Evolutionary conservation across 2,113 vertebrate species (phyloP).

Genomic region (Hoplias malabaricus): DNA sequence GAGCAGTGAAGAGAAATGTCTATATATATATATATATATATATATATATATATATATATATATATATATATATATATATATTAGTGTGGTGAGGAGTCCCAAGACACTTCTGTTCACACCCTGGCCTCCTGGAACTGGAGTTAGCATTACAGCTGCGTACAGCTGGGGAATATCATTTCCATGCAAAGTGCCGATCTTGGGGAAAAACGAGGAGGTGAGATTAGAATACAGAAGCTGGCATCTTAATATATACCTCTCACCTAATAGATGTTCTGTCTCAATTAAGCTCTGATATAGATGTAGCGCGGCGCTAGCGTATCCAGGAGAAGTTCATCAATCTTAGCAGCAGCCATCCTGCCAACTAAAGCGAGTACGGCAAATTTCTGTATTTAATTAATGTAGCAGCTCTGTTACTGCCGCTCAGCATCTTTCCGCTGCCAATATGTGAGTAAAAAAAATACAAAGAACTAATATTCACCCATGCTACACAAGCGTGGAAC

Average conservation of each 20-base stretch:
- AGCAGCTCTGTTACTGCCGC: slow-evolving; percentile 70
- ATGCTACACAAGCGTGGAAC: slow-evolving; percentile 38
- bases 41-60: no score
- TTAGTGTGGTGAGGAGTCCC: no score
- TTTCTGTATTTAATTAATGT: slow-evolving; percentile 81
- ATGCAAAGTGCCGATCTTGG: slow-evolving; percentile 10
- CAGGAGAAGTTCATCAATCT: slow-evolving; percentile 76
- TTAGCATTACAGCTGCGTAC: slow-evolving; percentile 12
- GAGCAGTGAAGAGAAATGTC: no score
- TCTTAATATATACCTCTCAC: slow-evolving; percentile 70
- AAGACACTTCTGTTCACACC: background rate
- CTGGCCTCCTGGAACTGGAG: background rate
- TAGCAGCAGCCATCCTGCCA: slow-evolving; percentile 61
- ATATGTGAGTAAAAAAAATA: slow-evolving; percentile 46
- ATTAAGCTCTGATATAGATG: slow-evolving; percentile 76
- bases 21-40: no score
- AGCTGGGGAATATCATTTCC: slow-evolving; percentile 18
- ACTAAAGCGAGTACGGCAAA: slow-evolving; percentile 76
- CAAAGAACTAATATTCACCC: slow-evolving; percentile 61
- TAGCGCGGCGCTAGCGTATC: slow-evolving; percentile 68
- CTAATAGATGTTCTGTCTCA: slow-evolving; percentile 77
- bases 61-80: no score
- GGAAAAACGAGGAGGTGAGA: slow-evolving; percentile 55
- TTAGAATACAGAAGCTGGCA: slow-evolving; percentile 72
- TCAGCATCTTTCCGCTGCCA: slow-evolving; percentile 75